Conservation (phyloP, 2,888 invertebrate genomes). For the Amphimallon solstitiale region DNA sequence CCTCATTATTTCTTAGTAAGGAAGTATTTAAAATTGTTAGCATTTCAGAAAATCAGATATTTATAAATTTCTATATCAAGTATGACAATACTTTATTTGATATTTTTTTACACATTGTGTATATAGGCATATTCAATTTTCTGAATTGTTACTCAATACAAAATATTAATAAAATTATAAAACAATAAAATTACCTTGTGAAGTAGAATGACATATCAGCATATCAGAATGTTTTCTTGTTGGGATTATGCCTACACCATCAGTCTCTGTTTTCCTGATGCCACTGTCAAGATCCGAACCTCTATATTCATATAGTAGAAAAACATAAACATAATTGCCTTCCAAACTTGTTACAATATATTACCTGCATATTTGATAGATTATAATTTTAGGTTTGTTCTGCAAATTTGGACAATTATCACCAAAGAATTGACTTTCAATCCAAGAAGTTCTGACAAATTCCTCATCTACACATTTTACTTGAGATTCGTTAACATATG, state of each 20-base stretch:
- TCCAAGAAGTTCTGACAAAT: constrained; percentile 63
- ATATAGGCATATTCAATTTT: too few relatives aligned
- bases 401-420: constrained; percentile 66
- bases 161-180: too few relatives aligned
- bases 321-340: not conserved
- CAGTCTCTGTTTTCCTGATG: constrained; percentile 30
- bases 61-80: too few relatives aligned
- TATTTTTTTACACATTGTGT: too few relatives aligned
- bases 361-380: constrained; percentile 76
- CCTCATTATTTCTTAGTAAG: too few relatives aligned
- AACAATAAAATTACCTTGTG: constrained; percentile 35
- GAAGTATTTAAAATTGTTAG: too few relatives aligned
- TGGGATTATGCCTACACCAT: constrained; percentile 30
- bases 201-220: constrained; percentile 37
- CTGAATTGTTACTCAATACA: too few relatives aligned
- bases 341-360: constrained; percentile 22
- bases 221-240: constrained; percentile 38
- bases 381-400: constrained; percentile 75
- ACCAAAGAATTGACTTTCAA: constrained; percentile 72
- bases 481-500: constrained; percentile 61
- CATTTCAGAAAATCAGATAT: too few relatives aligned
- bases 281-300: constrained; percentile 25
- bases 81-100: too few relatives aligned
- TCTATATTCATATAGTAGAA: constrained; percentile 22
- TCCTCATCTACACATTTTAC: constrained; percentile 70